Percentiles rank a stretch among this genome's conserved stretches.
phyloP scores from a whole-genome alignment of 2,797 vertebrate species.

The Orientallactaga sibirica region DNA sequence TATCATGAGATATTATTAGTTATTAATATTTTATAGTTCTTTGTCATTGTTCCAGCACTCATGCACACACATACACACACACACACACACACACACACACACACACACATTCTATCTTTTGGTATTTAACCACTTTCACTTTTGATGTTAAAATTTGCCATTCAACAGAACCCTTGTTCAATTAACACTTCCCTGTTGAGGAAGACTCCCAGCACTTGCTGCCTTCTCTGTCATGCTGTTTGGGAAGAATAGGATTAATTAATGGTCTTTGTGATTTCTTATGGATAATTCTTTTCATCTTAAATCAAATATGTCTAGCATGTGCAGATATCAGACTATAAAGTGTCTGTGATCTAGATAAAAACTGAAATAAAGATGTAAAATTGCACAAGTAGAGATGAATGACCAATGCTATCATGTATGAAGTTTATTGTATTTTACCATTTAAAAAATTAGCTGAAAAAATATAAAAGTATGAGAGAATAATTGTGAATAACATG shows the following conservation, averaged over 20 bases:
- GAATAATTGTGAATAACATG: conserved; percentile 57
- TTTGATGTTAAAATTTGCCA: conserved; percentile 75
- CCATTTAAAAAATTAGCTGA: conserved; percentile 70
- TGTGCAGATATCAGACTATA: conserved; percentile 74
- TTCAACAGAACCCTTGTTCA: conserved; percentile 73
- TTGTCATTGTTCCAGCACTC: not conserved
- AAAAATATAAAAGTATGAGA: conserved; percentile 41
- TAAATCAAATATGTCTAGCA: conserved; percentile 62
- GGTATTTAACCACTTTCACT: conserved; percentile 50
- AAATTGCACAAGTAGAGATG: conserved; percentile 73
- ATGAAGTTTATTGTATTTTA: conserved; percentile 45
- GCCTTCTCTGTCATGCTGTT: conserved; percentile 78
- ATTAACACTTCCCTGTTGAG: conserved; percentile 84
- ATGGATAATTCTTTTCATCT: conserved; percentile 69
- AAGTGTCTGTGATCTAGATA: conserved; percentile 67
- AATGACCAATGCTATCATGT: conserved; percentile 60
- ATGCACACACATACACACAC: too few relatives aligned
- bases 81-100: too few relatives aligned
- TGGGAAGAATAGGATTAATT: conserved; percentile 84
- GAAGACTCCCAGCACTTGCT: conserved; percentile 68
- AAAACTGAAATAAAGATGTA: conserved; percentile 48
- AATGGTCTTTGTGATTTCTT: conserved; percentile 73
- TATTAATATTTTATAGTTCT: not conserved
- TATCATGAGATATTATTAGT: conserved; percentile 7
- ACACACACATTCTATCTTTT: not conserved